These are phyloP conservation scores for Maylandia zebra DNA, from an alignment of 2,113 vertebrate genomes.

Conservation along the genomic window DNA sequence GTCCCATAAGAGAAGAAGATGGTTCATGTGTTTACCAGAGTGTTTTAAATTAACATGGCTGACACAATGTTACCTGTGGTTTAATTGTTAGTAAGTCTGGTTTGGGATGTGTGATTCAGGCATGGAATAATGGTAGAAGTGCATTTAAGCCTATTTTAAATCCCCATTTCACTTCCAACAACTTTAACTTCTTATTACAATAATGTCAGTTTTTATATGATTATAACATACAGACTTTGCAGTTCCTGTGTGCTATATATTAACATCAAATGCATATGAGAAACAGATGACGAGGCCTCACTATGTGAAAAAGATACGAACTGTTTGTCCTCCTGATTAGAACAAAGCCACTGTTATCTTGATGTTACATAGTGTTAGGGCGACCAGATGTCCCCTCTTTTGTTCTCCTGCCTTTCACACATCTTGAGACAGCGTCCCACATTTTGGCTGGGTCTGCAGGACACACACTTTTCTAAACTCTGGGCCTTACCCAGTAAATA, in stretches of 20 bases:
- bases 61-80: background rate
- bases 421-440: background rate
- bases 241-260: background rate
- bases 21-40: background rate
- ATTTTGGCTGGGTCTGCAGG: background rate
- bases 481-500: background rate
- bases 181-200: background rate
- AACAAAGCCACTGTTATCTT: background rate
- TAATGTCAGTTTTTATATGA: background rate
- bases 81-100: background rate
- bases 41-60: background rate
- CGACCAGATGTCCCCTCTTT: background rate
- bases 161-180: background rate
- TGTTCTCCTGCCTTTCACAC: background rate
- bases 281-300: background rate
- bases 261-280: background rate
- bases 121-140: background rate
- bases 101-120: background rate
- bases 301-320: background rate
- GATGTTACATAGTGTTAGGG: background rate
- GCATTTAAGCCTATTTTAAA: background rate
- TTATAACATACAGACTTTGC: background rate
- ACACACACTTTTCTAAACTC: background rate
- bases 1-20: background rate
- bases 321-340: background rate